Percentiles rank a stretch among this genome's conserved stretches.
phyloP scores from a whole-genome alignment of 2,888 invertebrate species.

The Hemistola chrysoprasaria region DNA sequence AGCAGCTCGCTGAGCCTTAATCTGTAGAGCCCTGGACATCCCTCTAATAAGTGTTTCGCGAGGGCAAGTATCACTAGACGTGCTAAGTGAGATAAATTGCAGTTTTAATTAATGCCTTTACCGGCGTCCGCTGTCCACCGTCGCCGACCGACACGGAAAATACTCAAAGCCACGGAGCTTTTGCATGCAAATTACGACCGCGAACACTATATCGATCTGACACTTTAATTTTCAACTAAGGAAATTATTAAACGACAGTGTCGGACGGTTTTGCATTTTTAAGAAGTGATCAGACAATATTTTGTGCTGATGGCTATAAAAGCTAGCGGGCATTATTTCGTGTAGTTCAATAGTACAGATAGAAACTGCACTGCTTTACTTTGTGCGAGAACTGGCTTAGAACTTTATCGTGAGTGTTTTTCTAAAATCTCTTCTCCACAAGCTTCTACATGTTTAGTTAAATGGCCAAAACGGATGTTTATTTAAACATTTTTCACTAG shows the following conservation, averaged over 20 bases:
- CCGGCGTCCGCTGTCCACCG: conserved; percentile 35
- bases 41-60: conserved; percentile 31
- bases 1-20: neutral
- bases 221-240: conserved; percentile 35
- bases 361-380: too few relatives aligned
- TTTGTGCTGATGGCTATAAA: too few relatives aligned
- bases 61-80: conserved; percentile 31
- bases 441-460: too few relatives aligned
- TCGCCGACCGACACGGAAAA: conserved; percentile 35
- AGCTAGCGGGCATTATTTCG: too few relatives aligned
- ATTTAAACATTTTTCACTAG: too few relatives aligned
- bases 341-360: too few relatives aligned
- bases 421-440: too few relatives aligned
- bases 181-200: conserved; percentile 52
- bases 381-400: too few relatives aligned
- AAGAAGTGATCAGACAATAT: too few relatives aligned
- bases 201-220: conserved; percentile 35
- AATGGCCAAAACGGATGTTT: too few relatives aligned
- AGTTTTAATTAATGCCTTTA: conserved; percentile 52
- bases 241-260: conserved; percentile 16
- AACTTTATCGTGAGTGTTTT: too few relatives aligned
- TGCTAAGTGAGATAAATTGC: conserved; percentile 55
- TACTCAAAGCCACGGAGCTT: conserved; percentile 43
- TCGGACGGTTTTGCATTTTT: neutral
- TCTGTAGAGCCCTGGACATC: conserved; percentile 13